These are phyloP conservation scores for Heterotilapia buettikoferi DNA, from an alignment of 2,113 vertebrate genomes.

Conservation along the genomic window DNA sequence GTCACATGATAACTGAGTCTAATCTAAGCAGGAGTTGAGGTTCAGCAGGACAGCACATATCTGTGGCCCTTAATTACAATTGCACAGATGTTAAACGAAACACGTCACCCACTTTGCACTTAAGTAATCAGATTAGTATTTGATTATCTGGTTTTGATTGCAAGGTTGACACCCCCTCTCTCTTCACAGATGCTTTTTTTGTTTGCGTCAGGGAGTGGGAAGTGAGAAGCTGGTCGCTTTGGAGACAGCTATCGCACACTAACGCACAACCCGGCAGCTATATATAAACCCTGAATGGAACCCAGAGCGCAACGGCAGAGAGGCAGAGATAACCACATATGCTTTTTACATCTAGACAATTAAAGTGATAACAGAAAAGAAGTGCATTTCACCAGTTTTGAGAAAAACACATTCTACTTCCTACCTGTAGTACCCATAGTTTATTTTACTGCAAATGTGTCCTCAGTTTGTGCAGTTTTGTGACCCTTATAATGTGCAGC, in stretches of 20 bases:
- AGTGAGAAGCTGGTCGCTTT: slow-evolving; percentile 55
- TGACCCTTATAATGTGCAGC: background rate
- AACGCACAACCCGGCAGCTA: slow-evolving; percentile 20
- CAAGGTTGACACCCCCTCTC: slow-evolving; percentile 9
- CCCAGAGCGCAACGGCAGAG: background rate
- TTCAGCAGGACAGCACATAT: background rate
- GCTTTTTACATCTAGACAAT: background rate
- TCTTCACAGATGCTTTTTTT: slow-evolving; percentile 41
- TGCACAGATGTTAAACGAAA: slow-evolving; percentile 1
- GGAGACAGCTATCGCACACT: slow-evolving; percentile 44
- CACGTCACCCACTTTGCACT: background rate
- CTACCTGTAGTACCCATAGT: background rate
- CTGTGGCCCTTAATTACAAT: slow-evolving; percentile 7
- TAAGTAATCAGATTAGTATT: slow-evolving; percentile 29
- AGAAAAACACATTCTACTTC: background rate
- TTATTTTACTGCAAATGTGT: background rate
- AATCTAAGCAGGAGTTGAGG: background rate
- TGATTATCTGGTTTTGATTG: slow-evolving; percentile 27
- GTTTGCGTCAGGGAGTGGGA: slow-evolving; percentile 49
- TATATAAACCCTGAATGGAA: slow-evolving; percentile 50
- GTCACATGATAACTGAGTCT: background rate
- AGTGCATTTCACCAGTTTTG: background rate
- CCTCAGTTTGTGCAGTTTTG: background rate
- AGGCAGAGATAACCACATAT: background rate
- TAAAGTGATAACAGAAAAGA: background rate